Evolutionary conservation across 2,888 invertebrate species (phyloP), one percentile per base, ranked within the genome.

Genomic region (Scotopteryx bipunctaria): DNA sequence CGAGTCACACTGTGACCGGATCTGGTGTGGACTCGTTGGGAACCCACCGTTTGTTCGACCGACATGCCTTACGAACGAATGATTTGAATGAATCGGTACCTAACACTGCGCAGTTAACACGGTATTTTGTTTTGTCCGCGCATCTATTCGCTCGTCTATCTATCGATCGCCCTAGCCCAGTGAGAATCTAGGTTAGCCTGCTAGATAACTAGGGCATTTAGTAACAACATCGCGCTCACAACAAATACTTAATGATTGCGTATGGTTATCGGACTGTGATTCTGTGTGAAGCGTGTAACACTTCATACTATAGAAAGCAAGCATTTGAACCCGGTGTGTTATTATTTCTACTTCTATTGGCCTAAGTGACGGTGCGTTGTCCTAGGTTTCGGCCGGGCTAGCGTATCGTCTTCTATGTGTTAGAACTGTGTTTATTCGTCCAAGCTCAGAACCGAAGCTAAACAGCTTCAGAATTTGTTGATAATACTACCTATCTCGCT

Each of bases 321-420:
- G 0, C 1, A 31, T 31, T 42, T 14, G 1, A 31, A 31, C 21
- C 17, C 15, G 11, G 41, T 19, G 1, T n/a, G 33, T 27, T 17
- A 13, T 1, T 4, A 23, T 8, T 27, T 38, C n/a, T 44, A n/a
- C 35, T 11, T 15, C 6, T 65, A 83, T 83, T 80, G 81, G 75
- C 64, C 63, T 72, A 66, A 76, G n/a, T 85, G 89, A 83, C 89
- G 89, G 88, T 90, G 90, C 88, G 89, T 89, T 85, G 87, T 86
- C 84, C 80, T 81, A 85, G 90, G 90, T 89, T 86, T 88, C 86
- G 88, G 76, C 90, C 88, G 83, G 88, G 77, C 83, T 83, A 86
- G 86, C 88, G 89, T 90, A 89, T 90, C 88, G 88, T 90, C 88
- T 78, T 76, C 59, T 65, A 58, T 57, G 44, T 66, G 56, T 53